Evolutionary conservation across 2,113 vertebrate genomes (phyloP).

Genomic region (Rhineura floridana): DNA sequence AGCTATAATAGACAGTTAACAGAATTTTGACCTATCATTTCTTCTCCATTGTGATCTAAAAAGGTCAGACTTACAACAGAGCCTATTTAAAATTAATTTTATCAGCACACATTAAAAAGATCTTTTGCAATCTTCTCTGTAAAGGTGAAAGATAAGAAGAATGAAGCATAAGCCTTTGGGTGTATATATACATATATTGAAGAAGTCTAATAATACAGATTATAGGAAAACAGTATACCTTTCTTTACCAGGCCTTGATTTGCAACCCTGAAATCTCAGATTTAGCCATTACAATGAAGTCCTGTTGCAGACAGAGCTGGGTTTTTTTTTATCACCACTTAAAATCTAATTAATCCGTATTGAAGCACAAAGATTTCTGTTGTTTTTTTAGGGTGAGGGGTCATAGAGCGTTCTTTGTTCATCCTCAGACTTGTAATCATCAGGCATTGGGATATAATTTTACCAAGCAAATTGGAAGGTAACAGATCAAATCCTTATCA

Average conservation of each 20-base stretch:
- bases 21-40: conserved; percentile 35
- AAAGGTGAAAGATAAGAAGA: conserved; percentile 64
- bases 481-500: conserved; percentile 84
- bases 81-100: conserved; percentile 64
- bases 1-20: neutral
- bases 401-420: conserved; percentile 87
- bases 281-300: conserved; percentile 82
- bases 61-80: conserved; percentile 65
- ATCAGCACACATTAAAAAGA: conserved; percentile 65
- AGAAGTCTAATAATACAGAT: conserved; percentile 76
- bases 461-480: conserved; percentile 84
- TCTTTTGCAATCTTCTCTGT: conserved; percentile 61
- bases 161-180: conserved; percentile 62
- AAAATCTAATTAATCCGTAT: conserved; percentile 89
- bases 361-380: conserved; percentile 87
- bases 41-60: conserved; percentile 61
- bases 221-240: conserved; percentile 79
- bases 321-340: conserved; percentile 82
- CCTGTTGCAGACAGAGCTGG: conserved; percentile 80
- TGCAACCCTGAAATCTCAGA: conserved; percentile 80
- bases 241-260: conserved; percentile 79
- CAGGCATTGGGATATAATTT: conserved; percentile 83
- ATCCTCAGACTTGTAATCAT: conserved; percentile 78
- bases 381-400: conserved; percentile 88
- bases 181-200: conserved; percentile 70